Percentiles rank a stretch among this genome's conserved stretches.
Evolutionary conservation across 2,113 vertebrate species (phyloP).

Genomic region (Poeciliopsis occidentalis): DNA sequence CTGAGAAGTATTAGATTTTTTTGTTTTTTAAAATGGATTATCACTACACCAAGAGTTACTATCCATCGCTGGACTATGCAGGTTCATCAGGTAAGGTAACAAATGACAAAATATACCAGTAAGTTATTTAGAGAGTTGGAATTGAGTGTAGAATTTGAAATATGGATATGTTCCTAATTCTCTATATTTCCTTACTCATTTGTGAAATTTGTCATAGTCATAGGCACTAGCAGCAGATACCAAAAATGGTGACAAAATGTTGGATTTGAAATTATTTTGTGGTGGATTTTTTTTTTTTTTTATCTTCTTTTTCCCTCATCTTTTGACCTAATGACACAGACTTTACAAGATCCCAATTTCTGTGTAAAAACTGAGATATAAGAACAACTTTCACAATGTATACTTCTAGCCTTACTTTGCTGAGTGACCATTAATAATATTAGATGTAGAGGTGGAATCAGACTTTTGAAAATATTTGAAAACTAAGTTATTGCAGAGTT

Average conservation of each 20-base stretch:
- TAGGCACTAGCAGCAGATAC: too few relatives aligned
- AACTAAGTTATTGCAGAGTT: background rate
- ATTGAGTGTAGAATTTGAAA: background rate
- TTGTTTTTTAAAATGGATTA: slow-evolving; percentile 61
- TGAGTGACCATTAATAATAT: background rate
- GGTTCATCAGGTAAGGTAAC: slow-evolving; percentile 54
- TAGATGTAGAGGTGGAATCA: background rate
- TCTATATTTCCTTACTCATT: background rate
- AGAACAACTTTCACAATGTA: background rate
- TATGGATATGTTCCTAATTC: background rate
- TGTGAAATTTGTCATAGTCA: background rate
- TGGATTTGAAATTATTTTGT: too few relatives aligned
- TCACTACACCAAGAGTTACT: slow-evolving; percentile 31
- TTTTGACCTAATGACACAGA: too few relatives aligned
- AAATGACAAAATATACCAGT: background rate
- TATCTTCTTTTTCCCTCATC: too few relatives aligned
- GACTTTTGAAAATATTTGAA: background rate
- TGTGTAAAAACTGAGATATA: background rate
- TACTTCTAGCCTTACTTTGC: background rate
- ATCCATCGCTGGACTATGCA: slow-evolving; percentile 6
- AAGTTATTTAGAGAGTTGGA: background rate
- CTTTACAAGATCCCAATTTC: background rate
- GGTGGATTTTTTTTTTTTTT: too few relatives aligned
- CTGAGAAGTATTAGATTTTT: slow-evolving; percentile 4
- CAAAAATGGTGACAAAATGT: too few relatives aligned